Evolutionary conservation across 2,888 invertebrate species (phyloP).

Genomic region (Odontocerum albicorne): DNA sequence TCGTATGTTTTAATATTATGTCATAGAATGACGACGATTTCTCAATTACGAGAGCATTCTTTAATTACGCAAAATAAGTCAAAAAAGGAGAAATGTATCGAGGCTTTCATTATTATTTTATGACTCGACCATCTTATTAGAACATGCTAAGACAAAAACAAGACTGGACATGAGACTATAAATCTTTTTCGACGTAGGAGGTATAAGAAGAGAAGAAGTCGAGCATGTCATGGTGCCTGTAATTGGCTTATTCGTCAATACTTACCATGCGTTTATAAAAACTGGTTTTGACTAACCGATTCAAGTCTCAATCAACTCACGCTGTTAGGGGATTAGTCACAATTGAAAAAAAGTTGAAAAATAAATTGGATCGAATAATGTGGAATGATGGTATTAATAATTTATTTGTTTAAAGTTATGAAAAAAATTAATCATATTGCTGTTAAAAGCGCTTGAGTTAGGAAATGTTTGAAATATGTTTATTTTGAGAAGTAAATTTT

Average conservation of each 20-base stretch:
- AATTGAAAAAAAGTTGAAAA: background rate
- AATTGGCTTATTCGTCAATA: constrained; percentile 33
- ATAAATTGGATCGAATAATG: background rate
- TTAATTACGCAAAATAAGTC: no score
- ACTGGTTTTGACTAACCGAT: background rate
- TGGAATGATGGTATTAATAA: no score
- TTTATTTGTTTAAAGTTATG: no score
- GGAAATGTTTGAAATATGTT: background rate
- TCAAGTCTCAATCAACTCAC: background rate
- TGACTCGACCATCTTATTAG: no score
- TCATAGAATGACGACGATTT: no score
- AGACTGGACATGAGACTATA: constrained; percentile 17
- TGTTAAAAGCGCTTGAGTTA: no score
- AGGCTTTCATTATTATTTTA: no score
- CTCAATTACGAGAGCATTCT: no score
- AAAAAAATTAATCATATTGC: no score
- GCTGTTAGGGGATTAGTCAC: background rate
- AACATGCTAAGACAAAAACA: constrained; percentile 10
- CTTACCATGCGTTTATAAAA: constrained; percentile 3
- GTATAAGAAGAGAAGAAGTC: constrained; percentile 30
- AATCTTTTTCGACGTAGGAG: constrained; percentile 33
- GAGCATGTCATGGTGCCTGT: constrained; percentile 25
- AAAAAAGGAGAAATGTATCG: no score
- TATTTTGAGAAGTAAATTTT: background rate
- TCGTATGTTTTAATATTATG: no score